Percentiles rank a stretch among this genome's conserved stretches.
Conservation (phyloP, 2,888 invertebrate genomes). For the Rhaphigaster nebulosa region DNA sequence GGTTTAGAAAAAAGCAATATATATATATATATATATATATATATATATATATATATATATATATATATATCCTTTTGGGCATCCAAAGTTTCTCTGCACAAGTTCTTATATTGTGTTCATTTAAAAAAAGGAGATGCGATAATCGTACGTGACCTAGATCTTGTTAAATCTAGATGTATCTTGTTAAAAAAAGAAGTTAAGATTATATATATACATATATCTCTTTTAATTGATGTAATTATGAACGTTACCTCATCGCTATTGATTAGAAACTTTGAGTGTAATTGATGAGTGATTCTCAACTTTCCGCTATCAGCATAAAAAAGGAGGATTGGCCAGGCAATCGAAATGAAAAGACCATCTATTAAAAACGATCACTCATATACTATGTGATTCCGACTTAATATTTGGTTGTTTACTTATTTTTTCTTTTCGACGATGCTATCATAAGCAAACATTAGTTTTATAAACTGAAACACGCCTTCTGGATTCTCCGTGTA, state of each 20-base stretch:
- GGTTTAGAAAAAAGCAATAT: not conserved
- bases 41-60: no score
- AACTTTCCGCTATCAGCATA: not conserved
- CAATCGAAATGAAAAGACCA: not conserved
- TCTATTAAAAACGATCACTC: constrained; percentile 6
- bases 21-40: not conserved
- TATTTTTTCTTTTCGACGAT: not conserved
- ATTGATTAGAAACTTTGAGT: constrained; percentile 1
- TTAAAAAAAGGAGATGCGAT: not conserved
- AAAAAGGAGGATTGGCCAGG: not conserved
- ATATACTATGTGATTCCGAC: not conserved
- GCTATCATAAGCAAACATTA: not conserved
- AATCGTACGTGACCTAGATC: not conserved
- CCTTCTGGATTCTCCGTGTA: not conserved
- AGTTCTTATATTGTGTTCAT: not conserved
- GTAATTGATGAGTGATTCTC: constrained; percentile 13
- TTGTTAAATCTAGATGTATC: no score
- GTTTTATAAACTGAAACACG: not conserved
- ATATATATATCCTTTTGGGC: no score
- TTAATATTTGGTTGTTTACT: not conserved
- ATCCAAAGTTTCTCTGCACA: not conserved
- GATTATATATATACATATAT: not conserved
- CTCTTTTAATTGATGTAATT: constrained; percentile 2
- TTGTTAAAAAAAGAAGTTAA: not conserved
- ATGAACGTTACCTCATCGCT: not conserved